These are phyloP conservation scores for Cremastinae sp. DNA, from an alignment of 2,888 invertebrate species.

Conservation along the genomic window DNA sequence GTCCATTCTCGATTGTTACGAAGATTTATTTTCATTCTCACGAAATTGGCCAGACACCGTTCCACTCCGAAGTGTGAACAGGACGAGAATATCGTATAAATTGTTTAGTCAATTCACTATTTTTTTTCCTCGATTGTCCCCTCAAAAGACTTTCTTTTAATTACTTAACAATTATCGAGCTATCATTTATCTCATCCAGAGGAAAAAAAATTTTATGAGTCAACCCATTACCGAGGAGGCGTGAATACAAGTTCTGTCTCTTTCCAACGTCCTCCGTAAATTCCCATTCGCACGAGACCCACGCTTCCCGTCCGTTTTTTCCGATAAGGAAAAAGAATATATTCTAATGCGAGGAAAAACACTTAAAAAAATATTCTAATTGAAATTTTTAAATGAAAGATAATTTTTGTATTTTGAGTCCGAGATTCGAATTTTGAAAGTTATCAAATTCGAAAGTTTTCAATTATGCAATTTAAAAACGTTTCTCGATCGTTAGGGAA, in stretches of 20 bases:
- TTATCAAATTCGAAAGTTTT: not conserved
- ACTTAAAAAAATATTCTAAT: not conserved
- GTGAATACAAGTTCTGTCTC: not conserved
- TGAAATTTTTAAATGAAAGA: conserved; percentile 7
- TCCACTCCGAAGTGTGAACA: not conserved
- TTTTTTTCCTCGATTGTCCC: too few species aligned
- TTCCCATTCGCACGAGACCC: conserved; percentile 36
- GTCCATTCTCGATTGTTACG: conserved; percentile 67
- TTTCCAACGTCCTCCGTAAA: conserved; percentile 5
- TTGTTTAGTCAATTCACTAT: too few species aligned
- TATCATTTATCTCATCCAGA: conserved; percentile 9
- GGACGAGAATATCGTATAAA: not conserved
- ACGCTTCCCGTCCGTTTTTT: conserved; percentile 6
- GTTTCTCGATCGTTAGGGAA: not conserved
- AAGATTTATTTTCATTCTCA: not conserved
- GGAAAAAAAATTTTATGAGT: conserved; percentile 39
- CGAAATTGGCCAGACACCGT: not conserved
- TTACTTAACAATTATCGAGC: conserved; percentile 5
- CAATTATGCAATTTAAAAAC: conserved; percentile 42
- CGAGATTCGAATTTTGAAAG: not conserved
- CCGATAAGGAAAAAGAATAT: not conserved
- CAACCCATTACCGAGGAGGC: conserved; percentile 11
- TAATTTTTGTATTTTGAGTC: too few species aligned
- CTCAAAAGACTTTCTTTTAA: not conserved
- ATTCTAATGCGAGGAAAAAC: not conserved